Conservation (phyloP, 92 coral and sea anemone species). For the Montipora capitata region DNA sequence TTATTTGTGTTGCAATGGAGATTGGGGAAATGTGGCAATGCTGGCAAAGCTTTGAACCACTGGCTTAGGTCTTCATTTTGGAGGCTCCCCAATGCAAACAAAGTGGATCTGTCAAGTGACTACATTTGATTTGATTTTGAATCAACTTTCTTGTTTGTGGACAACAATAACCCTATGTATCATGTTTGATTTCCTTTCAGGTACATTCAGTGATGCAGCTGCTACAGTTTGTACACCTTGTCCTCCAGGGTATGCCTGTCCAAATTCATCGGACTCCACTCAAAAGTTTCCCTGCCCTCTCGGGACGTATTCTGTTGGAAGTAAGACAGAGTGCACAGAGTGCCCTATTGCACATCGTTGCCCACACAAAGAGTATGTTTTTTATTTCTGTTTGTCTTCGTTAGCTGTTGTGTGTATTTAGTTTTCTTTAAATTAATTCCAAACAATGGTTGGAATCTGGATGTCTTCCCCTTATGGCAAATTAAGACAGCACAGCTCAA, state of each 20-base stretch:
- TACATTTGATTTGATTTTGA: too few species aligned
- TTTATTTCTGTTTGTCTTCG: neutral
- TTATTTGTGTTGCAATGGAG: too few species aligned
- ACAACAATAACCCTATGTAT: too few species aligned
- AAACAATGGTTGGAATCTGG: too few species aligned
- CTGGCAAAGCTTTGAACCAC: too few species aligned
- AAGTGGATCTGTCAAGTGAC: too few species aligned
- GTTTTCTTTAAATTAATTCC: neutral
- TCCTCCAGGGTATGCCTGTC: slow-evolving; percentile 89
- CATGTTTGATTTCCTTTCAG: slow-evolving; percentile 43
- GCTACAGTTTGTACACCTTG: slow-evolving; percentile 81
- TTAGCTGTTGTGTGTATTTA: neutral
- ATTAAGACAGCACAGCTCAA: too few species aligned
- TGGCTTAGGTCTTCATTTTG: too few species aligned
- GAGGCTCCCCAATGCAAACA: too few species aligned
- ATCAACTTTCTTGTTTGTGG: too few species aligned
- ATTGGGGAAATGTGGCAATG: neutral
- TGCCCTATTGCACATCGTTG: slow-evolving; percentile 82
- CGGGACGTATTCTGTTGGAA: slow-evolving; percentile 86
- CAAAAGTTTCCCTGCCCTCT: slow-evolving; percentile 42
- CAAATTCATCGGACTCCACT: slow-evolving; percentile 79
- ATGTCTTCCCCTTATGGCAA: too few species aligned
- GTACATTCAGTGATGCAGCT: slow-evolving; percentile 82
- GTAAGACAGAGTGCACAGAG: slow-evolving; percentile 51
- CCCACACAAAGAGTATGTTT: slow-evolving; percentile 83